Base-by-base conservation (phyloP, 2,888 invertebrate species). In the Biston betularia region DNA sequence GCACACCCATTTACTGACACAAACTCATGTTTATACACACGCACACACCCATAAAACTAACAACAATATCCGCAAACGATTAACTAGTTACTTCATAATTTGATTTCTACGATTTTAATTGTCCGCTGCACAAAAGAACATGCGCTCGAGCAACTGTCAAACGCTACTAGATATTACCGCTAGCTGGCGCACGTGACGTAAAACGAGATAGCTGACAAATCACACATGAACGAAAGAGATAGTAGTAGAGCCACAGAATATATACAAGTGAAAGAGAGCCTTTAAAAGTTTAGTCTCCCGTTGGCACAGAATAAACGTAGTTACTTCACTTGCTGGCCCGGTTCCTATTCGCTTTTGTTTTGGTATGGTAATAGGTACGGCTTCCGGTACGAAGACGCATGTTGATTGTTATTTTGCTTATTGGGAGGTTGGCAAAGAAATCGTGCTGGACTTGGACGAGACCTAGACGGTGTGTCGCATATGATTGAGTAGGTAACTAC, bases 1-100 rank as follows among this genome's bases (percentile, higher is more conserved):
- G 86, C 71, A 92, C 90, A 87, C 88, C 91, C 93, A 93, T 93
- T 92, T 93, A 92, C 86, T 90, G 78, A 89, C 88, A 88, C 85
- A 84, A 85, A 85, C 86, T 80, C 86, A 85, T 81, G 69, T 70
- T 83, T 65, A 78, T 77, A 71, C 76, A 15, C 63, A 60, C 78
- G 58, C 85, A 74, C 85, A 84, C 81, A 80, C 75, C 66, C 53
- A 68, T 69, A 80, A 75, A 76, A 69, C n/a, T 65, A 55, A 70
- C 65, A 50, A 70, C 65, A 70, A 69, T 63, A 11, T 40, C 53
- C 4, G 44, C 67, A 78, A 79, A 74, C 70, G 62, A 38, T 59
- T 59, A 69, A 49, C 65, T 71, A 64, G 62, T 65, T 44, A 42
- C 24, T 69, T 68, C 70, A 67, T 46, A 52, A 71, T 71, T 66